Percentiles rank a stretch among this genome's conserved stretches.
Conservation (phyloP, 2,888 invertebrate genomes). For the Cancer borealis region DNA sequence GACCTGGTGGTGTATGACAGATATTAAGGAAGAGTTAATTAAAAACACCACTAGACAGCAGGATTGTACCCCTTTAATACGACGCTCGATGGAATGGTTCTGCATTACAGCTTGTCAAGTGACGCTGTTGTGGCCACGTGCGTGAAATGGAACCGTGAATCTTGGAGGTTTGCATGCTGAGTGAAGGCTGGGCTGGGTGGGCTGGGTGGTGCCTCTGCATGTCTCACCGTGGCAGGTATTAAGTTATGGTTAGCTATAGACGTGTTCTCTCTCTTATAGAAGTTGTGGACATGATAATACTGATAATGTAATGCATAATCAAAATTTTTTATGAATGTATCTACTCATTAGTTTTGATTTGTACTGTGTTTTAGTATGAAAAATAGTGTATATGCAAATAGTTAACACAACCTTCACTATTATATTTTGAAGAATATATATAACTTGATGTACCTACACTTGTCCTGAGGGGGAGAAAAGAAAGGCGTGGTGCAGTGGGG, state of each 20-base stretch:
- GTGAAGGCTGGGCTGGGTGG: neutral
- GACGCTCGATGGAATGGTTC: constrained; percentile 1
- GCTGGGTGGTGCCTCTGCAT: neutral
- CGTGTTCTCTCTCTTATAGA: neutral
- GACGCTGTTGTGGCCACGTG: constrained; percentile 6
- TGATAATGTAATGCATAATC: no score
- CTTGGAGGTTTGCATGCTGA: neutral
- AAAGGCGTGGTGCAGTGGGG: neutral
- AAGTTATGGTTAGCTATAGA: neutral
- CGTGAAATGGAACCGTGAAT: constrained; percentile 3
- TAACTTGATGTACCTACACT: no score
- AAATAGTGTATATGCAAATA: no score
- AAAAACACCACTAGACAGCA: constrained; percentile 9
- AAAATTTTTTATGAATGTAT: no score
- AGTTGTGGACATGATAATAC: no score
- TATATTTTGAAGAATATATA: neutral
- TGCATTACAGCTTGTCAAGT: neutral
- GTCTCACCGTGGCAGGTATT: neutral
- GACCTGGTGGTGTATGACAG: neutral
- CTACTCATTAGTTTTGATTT: no score
- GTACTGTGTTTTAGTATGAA: no score
- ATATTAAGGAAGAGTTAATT: constrained; percentile 23
- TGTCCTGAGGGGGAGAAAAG: neutral
- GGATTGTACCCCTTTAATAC: constrained; percentile 7
- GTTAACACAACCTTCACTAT: no score